A percentile compares a stretch with the other conserved stretches of the same genome.
Conservation (phyloP, 2,797 vertebrate genomes). For the Australoheros facetus region DNA sequence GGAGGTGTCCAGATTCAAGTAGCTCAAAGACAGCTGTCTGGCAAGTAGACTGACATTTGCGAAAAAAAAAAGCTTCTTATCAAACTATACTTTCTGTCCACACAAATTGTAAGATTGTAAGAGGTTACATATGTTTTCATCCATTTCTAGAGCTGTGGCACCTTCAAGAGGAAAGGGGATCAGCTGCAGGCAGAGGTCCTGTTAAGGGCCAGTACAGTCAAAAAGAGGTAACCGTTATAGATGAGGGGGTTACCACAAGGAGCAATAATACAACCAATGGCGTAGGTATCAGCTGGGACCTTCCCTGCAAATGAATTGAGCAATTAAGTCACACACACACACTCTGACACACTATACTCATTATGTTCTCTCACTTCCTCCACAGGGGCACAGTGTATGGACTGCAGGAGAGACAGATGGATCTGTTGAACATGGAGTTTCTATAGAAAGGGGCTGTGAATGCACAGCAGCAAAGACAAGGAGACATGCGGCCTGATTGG, state of each 20-base stretch:
- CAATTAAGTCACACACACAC: slow-evolving; percentile 5
- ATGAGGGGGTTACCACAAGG: slow-evolving; percentile 63
- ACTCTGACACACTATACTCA: slow-evolving; percentile 9
- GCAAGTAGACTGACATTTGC: slow-evolving; percentile 62
- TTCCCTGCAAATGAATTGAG: slow-evolving; percentile 17
- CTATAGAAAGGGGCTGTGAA: slow-evolving; percentile 65
- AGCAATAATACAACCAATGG: slow-evolving; percentile 58
- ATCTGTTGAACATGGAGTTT: slow-evolving; percentile 63
- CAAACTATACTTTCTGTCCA: slow-evolving; percentile 5
- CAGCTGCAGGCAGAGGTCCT: slow-evolving; percentile 63
- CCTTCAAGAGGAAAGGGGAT: slow-evolving; percentile 67
- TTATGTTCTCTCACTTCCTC: slow-evolving; percentile 20
- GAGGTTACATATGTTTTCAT: slow-evolving; percentile 18
- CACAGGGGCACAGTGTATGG: slow-evolving; percentile 63
- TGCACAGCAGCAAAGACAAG: slow-evolving; percentile 57
- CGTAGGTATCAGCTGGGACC: not conserved
- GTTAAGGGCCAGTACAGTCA: slow-evolving; percentile 59
- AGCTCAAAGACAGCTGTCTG: slow-evolving; percentile 70
- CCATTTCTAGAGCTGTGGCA: slow-evolving; percentile 63
- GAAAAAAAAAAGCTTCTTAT: not conserved
- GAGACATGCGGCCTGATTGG: slow-evolving; percentile 53
- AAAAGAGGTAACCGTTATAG: slow-evolving; percentile 54
- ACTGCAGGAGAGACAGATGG: slow-evolving; percentile 64
- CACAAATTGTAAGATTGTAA: not conserved
- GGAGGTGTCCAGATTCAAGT: slow-evolving; percentile 68